Percentiles rank a stretch among this genome's conserved stretches.
These are phyloP conservation scores for Drosophila robusta DNA, from an alignment of 2,888 invertebrate genomes.

Conservation along the genomic window DNA sequence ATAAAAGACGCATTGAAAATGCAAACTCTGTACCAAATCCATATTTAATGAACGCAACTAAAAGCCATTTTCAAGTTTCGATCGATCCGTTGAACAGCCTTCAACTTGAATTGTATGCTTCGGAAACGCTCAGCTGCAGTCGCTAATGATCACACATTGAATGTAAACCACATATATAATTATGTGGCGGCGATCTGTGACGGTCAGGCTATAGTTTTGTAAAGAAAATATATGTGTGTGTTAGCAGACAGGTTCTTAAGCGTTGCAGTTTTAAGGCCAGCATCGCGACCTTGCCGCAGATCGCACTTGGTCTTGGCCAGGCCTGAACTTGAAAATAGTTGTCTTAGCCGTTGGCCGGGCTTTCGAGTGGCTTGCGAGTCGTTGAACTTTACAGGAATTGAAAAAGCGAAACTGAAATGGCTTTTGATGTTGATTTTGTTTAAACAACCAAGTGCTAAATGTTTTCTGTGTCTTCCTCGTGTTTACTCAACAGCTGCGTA, in stretches of 20 bases:
- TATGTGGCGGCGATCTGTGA: conserved; percentile 24
- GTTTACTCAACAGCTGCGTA: conserved; percentile 83
- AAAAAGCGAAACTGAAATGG: conserved; percentile 4
- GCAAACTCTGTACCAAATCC: conserved; percentile 73
- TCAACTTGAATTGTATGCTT: conserved; percentile 66
- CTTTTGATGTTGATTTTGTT: conserved; percentile 28
- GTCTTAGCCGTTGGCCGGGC: conserved; percentile 20
- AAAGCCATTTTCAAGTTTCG: conserved; percentile 6
- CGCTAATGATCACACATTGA: conserved; percentile 34
- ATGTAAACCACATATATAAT: conserved; percentile 6
- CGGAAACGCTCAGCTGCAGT: conserved; percentile 35
- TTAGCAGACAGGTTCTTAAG: conserved; percentile 48
- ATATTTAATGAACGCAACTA: conserved; percentile 58
- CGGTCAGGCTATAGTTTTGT: conserved; percentile 41
- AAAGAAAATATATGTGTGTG: conserved; percentile 13
- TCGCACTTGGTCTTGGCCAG: conserved; percentile 44
- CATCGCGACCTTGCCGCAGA: conserved; percentile 41
- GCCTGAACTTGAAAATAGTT: conserved; percentile 27
- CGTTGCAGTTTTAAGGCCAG: conserved; percentile 42
- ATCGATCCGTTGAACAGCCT: conserved; percentile 57
- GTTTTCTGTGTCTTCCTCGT: conserved; percentile 17
- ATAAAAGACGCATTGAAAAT: conserved; percentile 51
- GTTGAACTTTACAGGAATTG: conserved; percentile 64
- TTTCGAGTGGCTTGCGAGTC: conserved; percentile 39
- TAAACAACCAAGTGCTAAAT: conserved; percentile 29